Evolutionary conservation across 2,888 invertebrate species (phyloP).

Genomic region (Melipona bicolor): DNA sequence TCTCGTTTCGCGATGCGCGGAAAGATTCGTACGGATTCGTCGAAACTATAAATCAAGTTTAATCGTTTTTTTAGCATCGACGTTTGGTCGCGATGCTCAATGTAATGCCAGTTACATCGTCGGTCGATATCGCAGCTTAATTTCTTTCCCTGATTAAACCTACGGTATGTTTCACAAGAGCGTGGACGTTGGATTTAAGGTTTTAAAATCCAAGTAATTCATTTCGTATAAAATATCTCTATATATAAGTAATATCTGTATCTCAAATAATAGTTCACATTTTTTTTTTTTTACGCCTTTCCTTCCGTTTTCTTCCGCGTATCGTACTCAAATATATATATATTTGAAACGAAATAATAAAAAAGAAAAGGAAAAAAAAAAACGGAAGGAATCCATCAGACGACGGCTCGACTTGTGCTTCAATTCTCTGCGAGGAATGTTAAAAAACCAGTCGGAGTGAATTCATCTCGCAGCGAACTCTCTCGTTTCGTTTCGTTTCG

Average conservation of each 20-base stretch:
- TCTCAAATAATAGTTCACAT: slow-evolving; percentile 75
- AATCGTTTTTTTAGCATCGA: too few relatives aligned
- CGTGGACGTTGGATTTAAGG: slow-evolving; percentile 18
- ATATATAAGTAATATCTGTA: slow-evolving; percentile 77
- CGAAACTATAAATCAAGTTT: background rate
- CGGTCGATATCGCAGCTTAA: too few relatives aligned
- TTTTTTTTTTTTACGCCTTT: slow-evolving; percentile 67
- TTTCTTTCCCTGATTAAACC: too few relatives aligned
- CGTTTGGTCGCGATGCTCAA: too few relatives aligned
- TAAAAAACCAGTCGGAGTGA: slow-evolving; percentile 48
- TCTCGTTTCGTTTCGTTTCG: slow-evolving; percentile 49
- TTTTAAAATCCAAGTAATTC: slow-evolving; percentile 73
- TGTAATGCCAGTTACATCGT: too few relatives aligned
- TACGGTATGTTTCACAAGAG: too few relatives aligned
- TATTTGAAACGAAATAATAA: background rate
- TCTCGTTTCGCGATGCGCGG: too few relatives aligned
- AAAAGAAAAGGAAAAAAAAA: background rate
- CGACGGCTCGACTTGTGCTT: slow-evolving; percentile 48
- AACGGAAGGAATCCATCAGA: slow-evolving; percentile 1
- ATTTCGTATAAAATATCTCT: slow-evolving; percentile 82
- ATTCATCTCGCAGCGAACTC: slow-evolving; percentile 60
- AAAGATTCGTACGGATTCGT: too few relatives aligned
- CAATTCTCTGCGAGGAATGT: slow-evolving; percentile 51
- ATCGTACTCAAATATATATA: slow-evolving; percentile 52
- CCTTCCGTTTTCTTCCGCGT: background rate